A percentile compares a stretch with the other conserved stretches of the same genome.
phyloP scores from a whole-genome alignment of 2,113 vertebrate genomes.

The Phyllopteryx taeniolatus region DNA sequence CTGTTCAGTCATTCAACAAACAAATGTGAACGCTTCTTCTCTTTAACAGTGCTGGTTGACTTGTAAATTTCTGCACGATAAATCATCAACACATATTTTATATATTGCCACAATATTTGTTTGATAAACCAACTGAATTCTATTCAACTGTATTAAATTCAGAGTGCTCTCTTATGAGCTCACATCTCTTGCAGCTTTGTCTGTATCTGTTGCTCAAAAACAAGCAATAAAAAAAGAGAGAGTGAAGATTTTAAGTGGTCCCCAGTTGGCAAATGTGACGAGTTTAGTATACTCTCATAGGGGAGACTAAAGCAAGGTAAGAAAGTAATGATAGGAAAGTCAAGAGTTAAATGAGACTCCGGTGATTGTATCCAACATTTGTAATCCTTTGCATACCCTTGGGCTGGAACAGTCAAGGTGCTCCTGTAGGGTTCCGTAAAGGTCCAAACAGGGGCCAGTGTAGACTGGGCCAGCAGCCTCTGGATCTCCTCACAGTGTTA shows the following conservation, averaged over 20 bases:
- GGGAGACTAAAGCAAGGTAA: not conserved
- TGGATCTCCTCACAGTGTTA: constrained; percentile 52
- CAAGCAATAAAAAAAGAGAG: too few relatives aligned
- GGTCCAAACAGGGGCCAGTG: constrained; percentile 33
- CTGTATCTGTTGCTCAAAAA: not conserved
- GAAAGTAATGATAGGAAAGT: constrained; percentile 6
- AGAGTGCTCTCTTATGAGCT: not conserved
- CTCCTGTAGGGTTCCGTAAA: constrained; percentile 35
- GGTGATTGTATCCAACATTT: constrained; percentile 22
- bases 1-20: constrained; percentile 45
- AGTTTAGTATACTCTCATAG: not conserved
- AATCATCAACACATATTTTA: not conserved
- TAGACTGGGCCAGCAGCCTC: constrained; percentile 43
- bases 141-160: not conserved
- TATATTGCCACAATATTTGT: not conserved
- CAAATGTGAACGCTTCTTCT: constrained; percentile 54
- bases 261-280: not conserved
- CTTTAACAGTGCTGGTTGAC: constrained; percentile 33
- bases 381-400: constrained; percentile 29
- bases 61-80: constrained; percentile 19
- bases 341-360: constrained; percentile 24
- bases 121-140: not conserved
- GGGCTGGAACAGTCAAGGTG: constrained; percentile 25
- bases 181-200: not conserved
- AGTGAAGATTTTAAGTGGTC: not conserved